phyloP scores from a whole-genome alignment of 2,888 invertebrate species.

The Eristalinus aeneus region DNA sequence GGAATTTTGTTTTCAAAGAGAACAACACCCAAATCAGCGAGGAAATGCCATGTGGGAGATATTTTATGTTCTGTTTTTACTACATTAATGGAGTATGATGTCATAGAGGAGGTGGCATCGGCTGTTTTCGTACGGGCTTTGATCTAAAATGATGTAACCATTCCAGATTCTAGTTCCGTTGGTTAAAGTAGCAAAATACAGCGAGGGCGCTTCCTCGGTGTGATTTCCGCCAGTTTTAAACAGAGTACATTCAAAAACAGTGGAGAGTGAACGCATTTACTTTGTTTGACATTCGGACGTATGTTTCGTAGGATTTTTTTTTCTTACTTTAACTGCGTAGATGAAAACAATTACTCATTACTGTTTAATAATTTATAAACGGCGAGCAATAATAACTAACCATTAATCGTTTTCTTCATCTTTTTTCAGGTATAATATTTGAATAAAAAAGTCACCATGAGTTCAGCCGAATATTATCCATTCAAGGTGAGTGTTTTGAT shows the following conservation, averaged over 20 bases:
- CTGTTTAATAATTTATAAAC: constrained; percentile 8
- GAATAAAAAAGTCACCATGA: constrained; percentile 82
- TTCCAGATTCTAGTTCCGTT: constrained; percentile 30
- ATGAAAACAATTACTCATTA: constrained; percentile 25
- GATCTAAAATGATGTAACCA: constrained; percentile 46
- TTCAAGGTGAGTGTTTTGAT: constrained; percentile 86
- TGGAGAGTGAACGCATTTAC: not conserved
- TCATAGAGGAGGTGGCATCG: constrained; percentile 48
- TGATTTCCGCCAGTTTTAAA: not conserved
- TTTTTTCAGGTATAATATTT: constrained; percentile 59
- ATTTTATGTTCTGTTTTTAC: constrained; percentile 19
- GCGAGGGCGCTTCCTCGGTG: constrained; percentile 4
- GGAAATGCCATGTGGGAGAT: constrained; percentile 47
- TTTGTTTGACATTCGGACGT: not conserved
- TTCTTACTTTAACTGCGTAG: constrained; percentile 3
- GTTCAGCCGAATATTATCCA: constrained; percentile 91
- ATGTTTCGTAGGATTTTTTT: not conserved
- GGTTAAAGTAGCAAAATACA: not conserved
- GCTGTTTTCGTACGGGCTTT: constrained; percentile 5
- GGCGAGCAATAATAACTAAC: not conserved
- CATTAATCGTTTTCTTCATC: constrained; percentile 27
- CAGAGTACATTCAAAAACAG: not conserved
- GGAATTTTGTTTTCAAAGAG: not conserved
- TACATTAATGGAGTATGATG: constrained; percentile 50
- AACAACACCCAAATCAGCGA: constrained; percentile 24